Percentiles rank a stretch among this genome's conserved stretches.
Conservation (phyloP, 2,113 vertebrate species). For the Thomomys bottae region DNA sequence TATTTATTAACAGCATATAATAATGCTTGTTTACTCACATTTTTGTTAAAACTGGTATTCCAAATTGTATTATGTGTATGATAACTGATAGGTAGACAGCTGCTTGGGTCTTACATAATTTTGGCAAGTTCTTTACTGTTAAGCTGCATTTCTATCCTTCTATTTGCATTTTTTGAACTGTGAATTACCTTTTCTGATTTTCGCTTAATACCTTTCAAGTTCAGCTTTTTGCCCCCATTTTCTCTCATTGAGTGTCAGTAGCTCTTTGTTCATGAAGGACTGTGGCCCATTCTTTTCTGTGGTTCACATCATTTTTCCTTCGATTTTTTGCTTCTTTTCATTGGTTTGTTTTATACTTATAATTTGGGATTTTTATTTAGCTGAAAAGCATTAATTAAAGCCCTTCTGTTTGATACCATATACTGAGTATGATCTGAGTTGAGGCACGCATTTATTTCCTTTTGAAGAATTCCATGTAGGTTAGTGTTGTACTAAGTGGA, state of each 20-base stretch:
- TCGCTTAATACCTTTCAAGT: constrained; percentile 14
- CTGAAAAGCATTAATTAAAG: neutral
- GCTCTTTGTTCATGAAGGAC: constrained; percentile 18
- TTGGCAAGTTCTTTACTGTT: neutral
- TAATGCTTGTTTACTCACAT: too few relatives aligned
- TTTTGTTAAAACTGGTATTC: too few relatives aligned
- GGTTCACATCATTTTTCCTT: neutral
- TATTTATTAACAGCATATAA: neutral
- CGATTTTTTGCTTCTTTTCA: neutral
- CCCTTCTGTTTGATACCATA: neutral
- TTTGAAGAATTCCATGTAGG: constrained; percentile 45
- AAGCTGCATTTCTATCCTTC: neutral
- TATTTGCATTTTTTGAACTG: neutral
- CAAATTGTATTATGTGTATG: neutral
- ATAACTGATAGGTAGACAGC: neutral
- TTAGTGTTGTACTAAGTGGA: neutral
- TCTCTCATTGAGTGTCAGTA: neutral
- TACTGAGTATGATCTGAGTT: neutral
- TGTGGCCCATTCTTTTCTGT: neutral
- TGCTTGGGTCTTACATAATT: neutral
- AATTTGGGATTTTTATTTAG: neutral
- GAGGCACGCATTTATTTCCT: constrained; percentile 19
- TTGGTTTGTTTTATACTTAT: neutral
- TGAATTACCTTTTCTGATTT: neutral
- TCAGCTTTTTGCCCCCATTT: neutral